These are phyloP conservation scores for Whitmania pigra DNA, from an alignment of 1,140 invertebrate genomes.

Conservation along the genomic window DNA sequence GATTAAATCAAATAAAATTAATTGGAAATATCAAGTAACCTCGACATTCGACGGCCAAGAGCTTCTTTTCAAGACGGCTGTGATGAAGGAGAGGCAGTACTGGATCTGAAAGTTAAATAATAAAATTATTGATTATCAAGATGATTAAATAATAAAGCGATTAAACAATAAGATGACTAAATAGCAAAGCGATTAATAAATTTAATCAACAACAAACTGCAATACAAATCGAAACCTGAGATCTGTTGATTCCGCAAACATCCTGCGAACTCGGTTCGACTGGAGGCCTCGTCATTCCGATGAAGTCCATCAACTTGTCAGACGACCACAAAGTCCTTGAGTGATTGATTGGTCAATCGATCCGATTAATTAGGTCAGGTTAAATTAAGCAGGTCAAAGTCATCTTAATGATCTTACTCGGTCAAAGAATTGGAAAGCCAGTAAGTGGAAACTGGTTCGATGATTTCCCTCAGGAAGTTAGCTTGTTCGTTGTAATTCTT, in stretches of 20 bases:
- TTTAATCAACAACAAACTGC: not conserved
- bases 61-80: conserved; percentile 71
- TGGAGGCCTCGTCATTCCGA: conserved; percentile 60
- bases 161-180: not conserved
- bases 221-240: conserved; percentile 37
- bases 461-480: conserved; percentile 64
- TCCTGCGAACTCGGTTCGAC: conserved; percentile 52
- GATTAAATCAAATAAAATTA: no score
- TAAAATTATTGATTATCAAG: no score
- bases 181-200: conserved; percentile 15
- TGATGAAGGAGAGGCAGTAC: conserved; percentile 58
- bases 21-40: conserved; percentile 39
- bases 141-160: conserved; percentile 20
- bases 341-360: conserved; percentile 17
- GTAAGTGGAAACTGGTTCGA: conserved; percentile 47
- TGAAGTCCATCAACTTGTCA: conserved; percentile 58
- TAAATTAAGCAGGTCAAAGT: no score
- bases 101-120: conserved; percentile 47
- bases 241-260: conserved; percentile 48
- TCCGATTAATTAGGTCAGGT: no score
- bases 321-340: conserved; percentile 50
- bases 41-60: conserved; percentile 62
- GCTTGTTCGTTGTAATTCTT: conserved; percentile 73
- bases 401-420: conserved; percentile 32
- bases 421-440: conserved; percentile 37